These are phyloP conservation scores for Spisula solida DNA, from an alignment of 2,888 invertebrate species.

Conservation along the genomic window DNA sequence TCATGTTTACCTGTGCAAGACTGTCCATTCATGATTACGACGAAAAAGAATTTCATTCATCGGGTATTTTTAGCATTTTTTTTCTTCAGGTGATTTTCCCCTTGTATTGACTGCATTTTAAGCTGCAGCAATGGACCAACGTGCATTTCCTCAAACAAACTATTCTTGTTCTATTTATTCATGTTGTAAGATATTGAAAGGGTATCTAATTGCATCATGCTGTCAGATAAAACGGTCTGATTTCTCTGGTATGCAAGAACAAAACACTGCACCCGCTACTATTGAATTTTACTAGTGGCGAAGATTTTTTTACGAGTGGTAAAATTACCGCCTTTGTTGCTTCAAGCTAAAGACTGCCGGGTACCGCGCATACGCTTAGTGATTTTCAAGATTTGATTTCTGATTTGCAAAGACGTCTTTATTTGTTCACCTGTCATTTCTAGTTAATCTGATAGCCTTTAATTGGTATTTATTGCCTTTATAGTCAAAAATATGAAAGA, in stretches of 20 bases:
- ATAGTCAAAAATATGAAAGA: background rate
- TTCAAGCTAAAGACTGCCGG: background rate
- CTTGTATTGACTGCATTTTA: background rate
- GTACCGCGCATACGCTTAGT: background rate
- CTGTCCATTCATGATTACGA: background rate
- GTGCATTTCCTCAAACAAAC: background rate
- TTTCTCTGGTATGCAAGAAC: background rate
- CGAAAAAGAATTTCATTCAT: slow-evolving; percentile 1
- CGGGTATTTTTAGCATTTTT: background rate
- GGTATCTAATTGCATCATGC: background rate
- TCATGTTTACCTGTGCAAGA: background rate
- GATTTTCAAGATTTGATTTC: slow-evolving; percentile 21
- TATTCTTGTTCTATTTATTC: background rate
- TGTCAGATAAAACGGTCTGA: background rate
- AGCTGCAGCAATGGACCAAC: background rate
- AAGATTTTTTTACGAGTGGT: background rate
- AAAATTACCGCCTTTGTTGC: slow-evolving; percentile 18
- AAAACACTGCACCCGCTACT: background rate
- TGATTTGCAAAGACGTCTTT: background rate
- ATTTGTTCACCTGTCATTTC: slow-evolving; percentile 30
- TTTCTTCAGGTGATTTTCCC: background rate
- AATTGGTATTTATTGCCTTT: slow-evolving; percentile 16
- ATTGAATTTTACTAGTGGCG: background rate
- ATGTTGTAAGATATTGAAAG: background rate
- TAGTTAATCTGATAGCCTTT: slow-evolving; percentile 10